A percentile compares a stretch with the other conserved stretches of the same genome.
These are phyloP conservation scores for Phymanthus crucifer DNA, from an alignment of 92 coral and sea anemone species.

Conservation along the genomic window DNA sequence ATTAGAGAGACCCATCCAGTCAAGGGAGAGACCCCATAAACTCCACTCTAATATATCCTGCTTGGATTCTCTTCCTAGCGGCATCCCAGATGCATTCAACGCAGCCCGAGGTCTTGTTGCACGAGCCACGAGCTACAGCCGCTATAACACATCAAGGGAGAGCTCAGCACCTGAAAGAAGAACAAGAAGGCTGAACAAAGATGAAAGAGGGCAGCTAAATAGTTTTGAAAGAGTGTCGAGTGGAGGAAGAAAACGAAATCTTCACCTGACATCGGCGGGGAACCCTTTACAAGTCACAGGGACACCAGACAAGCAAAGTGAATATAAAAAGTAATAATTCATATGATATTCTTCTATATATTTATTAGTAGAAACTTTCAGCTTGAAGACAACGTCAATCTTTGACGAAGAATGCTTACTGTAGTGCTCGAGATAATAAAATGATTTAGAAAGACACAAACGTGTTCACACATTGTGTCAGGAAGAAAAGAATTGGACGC, in stretches of 20 bases:
- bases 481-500: background rate
- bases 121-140: conserved; percentile 90
- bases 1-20: no score
- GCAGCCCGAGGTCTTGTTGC: conserved; percentile 84
- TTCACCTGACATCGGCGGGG: conserved; percentile 86
- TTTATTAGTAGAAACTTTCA: background rate
- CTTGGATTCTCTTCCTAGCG: conserved; percentile 20
- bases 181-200: conserved; percentile 33
- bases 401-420: no score
- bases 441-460: no score
- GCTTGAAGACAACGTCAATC: no score
- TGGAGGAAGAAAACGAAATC: conserved; percentile 75
- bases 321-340: background rate
- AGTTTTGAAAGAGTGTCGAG: conserved; percentile 47
- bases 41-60: no score
- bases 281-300: conserved; percentile 60
- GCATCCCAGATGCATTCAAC: conserved; percentile 46
- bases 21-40: no score
- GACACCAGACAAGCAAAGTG: background rate
- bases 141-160: conserved; percentile 67
- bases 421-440: no score
- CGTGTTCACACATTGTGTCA: background rate
- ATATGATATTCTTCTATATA: background rate
- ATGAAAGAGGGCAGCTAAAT: conserved; percentile 43
- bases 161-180: conserved; percentile 49